Evolutionary conservation across 2,888 invertebrate species (phyloP).

Genomic region (Amiota mariae): DNA sequence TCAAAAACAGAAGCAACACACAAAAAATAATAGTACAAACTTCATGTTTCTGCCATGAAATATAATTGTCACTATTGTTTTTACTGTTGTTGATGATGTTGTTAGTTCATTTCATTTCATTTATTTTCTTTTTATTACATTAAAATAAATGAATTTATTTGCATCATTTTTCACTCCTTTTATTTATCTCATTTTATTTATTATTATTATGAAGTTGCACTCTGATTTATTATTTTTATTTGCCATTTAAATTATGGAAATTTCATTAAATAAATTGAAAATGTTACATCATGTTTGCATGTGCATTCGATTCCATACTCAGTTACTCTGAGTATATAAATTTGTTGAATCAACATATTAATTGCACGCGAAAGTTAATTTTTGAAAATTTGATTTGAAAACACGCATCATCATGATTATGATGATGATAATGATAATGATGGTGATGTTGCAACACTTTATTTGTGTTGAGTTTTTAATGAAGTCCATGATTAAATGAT

Average conservation of each 20-base stretch:
- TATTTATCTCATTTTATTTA: neutral
- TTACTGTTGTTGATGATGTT: neutral
- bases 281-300: neutral
- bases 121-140: conserved; percentile 5
- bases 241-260: conserved; percentile 29
- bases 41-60: conserved; percentile 35
- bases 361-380: conserved; percentile 23
- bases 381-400: neutral
- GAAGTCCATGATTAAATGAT: conserved; percentile 24
- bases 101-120: neutral
- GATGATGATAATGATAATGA: too few relatives aligned
- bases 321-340: neutral
- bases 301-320: neutral
- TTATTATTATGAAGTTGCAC: neutral
- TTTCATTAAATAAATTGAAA: conserved; percentile 19
- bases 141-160: conserved; percentile 10
- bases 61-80: conserved; percentile 15
- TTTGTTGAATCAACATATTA: conserved; percentile 23
- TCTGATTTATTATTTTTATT: conserved; percentile 16
- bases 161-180: too few relatives aligned
- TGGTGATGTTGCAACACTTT: neutral
- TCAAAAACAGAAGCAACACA: neutral
- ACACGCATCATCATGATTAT: too few relatives aligned
- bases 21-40: too few relatives aligned
- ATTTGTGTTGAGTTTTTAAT: conserved; percentile 25